phyloP scores from a whole-genome alignment of 1,140 invertebrate genomes.

The Halictus rubicundus region DNA sequence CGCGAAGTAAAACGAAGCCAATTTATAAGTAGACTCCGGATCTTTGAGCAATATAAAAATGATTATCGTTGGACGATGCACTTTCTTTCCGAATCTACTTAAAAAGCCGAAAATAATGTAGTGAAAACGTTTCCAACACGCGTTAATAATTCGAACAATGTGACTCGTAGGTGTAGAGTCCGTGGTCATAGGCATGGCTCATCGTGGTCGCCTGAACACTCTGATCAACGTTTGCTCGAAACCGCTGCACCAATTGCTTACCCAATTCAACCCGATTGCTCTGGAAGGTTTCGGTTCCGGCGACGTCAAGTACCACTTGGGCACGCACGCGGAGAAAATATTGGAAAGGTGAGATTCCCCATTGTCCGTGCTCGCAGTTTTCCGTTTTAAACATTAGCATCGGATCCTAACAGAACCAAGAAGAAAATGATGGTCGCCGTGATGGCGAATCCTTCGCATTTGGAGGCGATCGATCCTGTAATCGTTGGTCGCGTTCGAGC shows the following conservation, averaged over 20 bases:
- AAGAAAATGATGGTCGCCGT: constrained; percentile 91
- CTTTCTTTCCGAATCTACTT: too few species aligned
- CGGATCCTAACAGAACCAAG: constrained; percentile 82
- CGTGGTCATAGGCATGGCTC: constrained; percentile 95
- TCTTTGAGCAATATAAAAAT: too few species aligned
- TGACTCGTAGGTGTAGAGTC: constrained; percentile 85
- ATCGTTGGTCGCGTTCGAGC: constrained; percentile 91
- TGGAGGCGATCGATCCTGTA: constrained; percentile 93
- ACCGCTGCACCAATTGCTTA: constrained; percentile 91
- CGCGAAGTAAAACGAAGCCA: too few species aligned
- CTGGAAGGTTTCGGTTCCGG: constrained; percentile 87
- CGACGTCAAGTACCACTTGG: constrained; percentile 98
- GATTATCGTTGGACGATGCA: too few species aligned
- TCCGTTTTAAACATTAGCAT: too few species aligned
- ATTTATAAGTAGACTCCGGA: too few species aligned
- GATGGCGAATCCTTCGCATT: constrained; percentile 94
- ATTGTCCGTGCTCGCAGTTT: background rate
- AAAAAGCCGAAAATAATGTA: too few species aligned
- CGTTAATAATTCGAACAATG: background rate
- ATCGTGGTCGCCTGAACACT: constrained; percentile 94
- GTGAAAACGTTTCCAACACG: background rate
- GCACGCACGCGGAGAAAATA: constrained; percentile 88
- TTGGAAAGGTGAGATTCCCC: constrained; percentile 60
- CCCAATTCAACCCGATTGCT: constrained; percentile 85
- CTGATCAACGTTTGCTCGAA: constrained; percentile 94